These are phyloP conservation scores for Drosophila sproati DNA, from an alignment of 1,140 invertebrate genomes.

Conservation along the genomic window DNA sequence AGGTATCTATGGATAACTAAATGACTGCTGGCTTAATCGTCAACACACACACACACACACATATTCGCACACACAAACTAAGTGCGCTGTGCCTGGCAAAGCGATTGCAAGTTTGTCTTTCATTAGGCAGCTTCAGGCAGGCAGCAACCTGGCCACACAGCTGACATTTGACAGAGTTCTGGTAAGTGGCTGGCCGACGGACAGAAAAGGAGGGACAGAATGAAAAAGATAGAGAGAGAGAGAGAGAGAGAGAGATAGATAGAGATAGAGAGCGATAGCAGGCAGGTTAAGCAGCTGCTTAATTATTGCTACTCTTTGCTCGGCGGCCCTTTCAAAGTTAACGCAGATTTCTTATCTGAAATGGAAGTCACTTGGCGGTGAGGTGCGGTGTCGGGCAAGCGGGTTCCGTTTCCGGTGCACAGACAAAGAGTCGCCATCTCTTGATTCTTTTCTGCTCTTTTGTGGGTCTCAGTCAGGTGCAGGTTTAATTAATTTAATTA, in stretches of 20 bases:
- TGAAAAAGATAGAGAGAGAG: not conserved
- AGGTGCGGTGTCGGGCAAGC: conserved; percentile 22
- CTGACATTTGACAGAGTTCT: conserved; percentile 25
- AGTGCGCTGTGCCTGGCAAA: conserved; percentile 2
- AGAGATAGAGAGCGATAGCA: conserved; percentile 8
- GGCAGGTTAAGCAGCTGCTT: conserved; percentile 68
- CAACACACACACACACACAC: not conserved
- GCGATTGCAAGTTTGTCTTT: conserved; percentile 69
- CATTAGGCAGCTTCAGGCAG: conserved; percentile 44
- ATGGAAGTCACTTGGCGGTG: conserved; percentile 63
- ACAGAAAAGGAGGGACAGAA: no score
- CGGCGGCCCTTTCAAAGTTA: conserved; percentile 53
- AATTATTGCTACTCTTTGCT: conserved; percentile 62
- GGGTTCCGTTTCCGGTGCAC: conserved; percentile 56
- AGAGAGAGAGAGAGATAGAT: not conserved
- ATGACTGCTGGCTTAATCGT: conserved; percentile 6
- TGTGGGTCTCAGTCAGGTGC: conserved; percentile 62
- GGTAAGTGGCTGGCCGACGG: not conserved
- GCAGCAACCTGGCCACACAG: conserved; percentile 19
- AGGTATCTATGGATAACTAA: conserved; percentile 7
- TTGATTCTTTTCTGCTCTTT: conserved; percentile 58
- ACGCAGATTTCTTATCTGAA: conserved; percentile 78
- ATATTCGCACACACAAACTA: conserved; percentile 5
- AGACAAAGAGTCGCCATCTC: conserved; percentile 10
- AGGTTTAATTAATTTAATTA: conserved; percentile 81